Evolutionary conservation across 2,113 vertebrate genomes (phyloP).

Genomic region (Labeo catla): DNA sequence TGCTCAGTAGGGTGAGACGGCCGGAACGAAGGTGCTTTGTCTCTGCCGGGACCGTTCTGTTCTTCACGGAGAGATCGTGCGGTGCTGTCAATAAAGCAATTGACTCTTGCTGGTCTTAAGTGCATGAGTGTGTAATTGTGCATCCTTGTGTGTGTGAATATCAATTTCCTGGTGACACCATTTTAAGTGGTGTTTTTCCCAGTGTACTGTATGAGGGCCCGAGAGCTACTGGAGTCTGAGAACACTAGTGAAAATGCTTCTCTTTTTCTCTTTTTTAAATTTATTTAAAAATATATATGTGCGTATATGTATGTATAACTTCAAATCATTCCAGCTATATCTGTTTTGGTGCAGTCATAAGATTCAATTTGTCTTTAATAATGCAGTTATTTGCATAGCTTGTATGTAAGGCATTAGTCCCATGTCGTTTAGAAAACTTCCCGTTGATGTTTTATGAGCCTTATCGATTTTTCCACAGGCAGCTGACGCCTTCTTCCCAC

Average conservation of each 20-base stretch:
- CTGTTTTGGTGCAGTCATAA: neutral
- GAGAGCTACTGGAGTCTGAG: neutral
- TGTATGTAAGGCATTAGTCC: neutral
- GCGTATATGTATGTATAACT: too few species aligned
- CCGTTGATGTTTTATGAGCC: slow-evolving; percentile 60
- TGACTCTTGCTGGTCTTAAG: slow-evolving; percentile 32
- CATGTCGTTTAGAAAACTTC: slow-evolving; percentile 29
- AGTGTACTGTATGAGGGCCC: neutral
- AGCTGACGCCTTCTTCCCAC: slow-evolving; percentile 65
- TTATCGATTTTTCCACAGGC: slow-evolving; percentile 67
- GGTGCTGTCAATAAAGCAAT: slow-evolving; percentile 19
- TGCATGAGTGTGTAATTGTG: slow-evolving; percentile 8
- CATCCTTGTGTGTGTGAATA: slow-evolving; percentile 11
- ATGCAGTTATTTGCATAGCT: slow-evolving; percentile 9
- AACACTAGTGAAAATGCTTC: neutral
- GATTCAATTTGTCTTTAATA: neutral
- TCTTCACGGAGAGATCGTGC: neutral
- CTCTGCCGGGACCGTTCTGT: neutral
- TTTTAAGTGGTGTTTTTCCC: slow-evolving; percentile 10
- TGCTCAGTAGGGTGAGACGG: neutral
- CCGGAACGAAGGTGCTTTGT: slow-evolving; percentile 15
- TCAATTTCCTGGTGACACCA: slow-evolving; percentile 8
- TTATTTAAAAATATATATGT: too few species aligned
- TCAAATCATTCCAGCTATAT: neutral
- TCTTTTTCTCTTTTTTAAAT: neutral